Percentiles rank a stretch among this genome's conserved stretches.
phyloP scores from a whole-genome alignment of 1,140 invertebrate species.

The Sitophilus oryzae region DNA sequence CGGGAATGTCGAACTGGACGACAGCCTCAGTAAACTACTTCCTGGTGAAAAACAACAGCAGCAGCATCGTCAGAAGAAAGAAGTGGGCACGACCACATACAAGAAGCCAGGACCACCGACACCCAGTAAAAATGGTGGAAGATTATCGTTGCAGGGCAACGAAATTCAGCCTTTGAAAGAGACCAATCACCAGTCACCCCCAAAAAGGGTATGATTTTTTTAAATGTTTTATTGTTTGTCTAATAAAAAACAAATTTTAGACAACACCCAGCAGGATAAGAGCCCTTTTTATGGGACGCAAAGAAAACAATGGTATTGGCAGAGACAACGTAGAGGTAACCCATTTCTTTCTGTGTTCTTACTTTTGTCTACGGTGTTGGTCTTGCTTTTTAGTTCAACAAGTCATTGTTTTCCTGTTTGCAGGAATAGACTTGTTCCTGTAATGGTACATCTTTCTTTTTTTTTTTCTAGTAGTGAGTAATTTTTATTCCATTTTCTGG shows the following conservation, averaged over 20 bases:
- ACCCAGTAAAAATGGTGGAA: conserved; percentile 73
- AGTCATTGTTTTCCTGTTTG: background rate
- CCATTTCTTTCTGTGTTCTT: background rate
- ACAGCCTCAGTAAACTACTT: conserved; percentile 54
- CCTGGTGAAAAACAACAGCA: conserved; percentile 49
- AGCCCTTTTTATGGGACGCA: conserved; percentile 31
- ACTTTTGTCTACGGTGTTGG: background rate
- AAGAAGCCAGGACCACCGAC: conserved; percentile 78
- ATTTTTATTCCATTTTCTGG: background rate
- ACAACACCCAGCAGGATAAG: conserved; percentile 34
- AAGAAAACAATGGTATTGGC: conserved; percentile 7
- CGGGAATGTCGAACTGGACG: conserved; percentile 52
- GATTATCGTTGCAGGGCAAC: conserved; percentile 55
- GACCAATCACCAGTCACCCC: conserved; percentile 26
- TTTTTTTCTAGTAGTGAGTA: background rate
- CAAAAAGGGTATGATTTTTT: conserved; percentile 35
- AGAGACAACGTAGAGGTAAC: conserved; percentile 31
- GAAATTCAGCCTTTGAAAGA: conserved; percentile 39
- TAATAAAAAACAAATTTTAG: no score
- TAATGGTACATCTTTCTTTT: background rate
- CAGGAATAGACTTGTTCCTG: background rate
- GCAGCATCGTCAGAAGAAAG: conserved; percentile 49
- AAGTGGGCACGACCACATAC: conserved; percentile 61
- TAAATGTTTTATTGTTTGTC: conserved; percentile 6
- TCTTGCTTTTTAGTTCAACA: background rate